Evolutionary conservation across 1,140 invertebrate species (phyloP).

Genomic region (Atopsyche davidsoni): DNA sequence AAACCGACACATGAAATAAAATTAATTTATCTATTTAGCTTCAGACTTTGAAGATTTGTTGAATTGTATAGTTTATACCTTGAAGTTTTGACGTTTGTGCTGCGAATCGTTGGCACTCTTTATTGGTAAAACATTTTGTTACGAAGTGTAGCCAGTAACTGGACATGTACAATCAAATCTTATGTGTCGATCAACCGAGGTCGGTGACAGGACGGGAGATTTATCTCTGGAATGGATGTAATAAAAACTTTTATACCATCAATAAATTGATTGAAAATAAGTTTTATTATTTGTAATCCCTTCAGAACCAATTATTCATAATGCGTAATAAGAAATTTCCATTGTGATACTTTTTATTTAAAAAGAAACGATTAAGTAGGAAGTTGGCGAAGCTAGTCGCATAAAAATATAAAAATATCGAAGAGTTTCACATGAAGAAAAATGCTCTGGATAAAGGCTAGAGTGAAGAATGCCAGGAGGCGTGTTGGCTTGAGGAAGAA

Average conservation of each 20-base stretch:
- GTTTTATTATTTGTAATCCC: constrained; percentile 3
- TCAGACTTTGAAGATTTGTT: not conserved
- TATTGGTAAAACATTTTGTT: not conserved
- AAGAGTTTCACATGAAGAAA: too few species aligned
- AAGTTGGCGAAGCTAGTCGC: too few species aligned
- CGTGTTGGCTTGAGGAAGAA: too few species aligned
- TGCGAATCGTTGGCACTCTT: not conserved
- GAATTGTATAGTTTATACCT: constrained; percentile 1
- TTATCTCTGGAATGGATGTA: constrained; percentile 16
- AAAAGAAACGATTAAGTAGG: too few species aligned
- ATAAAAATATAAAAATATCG: too few species aligned
- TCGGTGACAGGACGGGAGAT: not conserved
- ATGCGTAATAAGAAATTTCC: too few species aligned
- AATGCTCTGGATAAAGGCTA: too few species aligned
- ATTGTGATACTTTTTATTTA: too few species aligned
- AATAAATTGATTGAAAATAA: constrained; percentile 22
- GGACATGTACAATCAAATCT: constrained; percentile 1
- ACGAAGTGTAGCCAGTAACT: not conserved
- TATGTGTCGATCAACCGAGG: not conserved
- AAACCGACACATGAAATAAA: too few species aligned
- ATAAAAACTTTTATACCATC: constrained; percentile 23
- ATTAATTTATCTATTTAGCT: too few species aligned
- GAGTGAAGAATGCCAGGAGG: too few species aligned
- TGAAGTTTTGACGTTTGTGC: not conserved
- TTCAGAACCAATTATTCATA: not conserved